Conservation (phyloP, 2,888 invertebrate genomes). For the Fabriciana adippe region DNA sequence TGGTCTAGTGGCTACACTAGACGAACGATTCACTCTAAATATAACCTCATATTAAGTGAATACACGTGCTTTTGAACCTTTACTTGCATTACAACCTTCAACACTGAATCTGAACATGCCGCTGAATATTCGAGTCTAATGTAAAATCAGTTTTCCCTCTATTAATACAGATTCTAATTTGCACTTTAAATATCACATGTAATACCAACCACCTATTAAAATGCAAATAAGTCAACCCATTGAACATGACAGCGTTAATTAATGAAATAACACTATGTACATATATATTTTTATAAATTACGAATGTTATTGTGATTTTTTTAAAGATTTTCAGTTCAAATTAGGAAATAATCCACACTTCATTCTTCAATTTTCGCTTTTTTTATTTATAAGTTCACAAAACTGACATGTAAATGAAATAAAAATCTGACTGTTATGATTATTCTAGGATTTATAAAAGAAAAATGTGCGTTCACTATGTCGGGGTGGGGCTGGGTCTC, state of each 20-base stretch:
- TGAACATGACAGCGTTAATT: slow-evolving; percentile 33
- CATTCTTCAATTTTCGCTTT: no score
- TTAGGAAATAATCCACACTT: no score
- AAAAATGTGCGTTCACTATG: no score
- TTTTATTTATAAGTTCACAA: no score
- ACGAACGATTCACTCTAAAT: no score
- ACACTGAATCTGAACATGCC: slow-evolving; percentile 31
- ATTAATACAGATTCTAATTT: slow-evolving; percentile 43
- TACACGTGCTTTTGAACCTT: slow-evolving; percentile 12
- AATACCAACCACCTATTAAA: slow-evolving; percentile 39
- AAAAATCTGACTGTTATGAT: no score
- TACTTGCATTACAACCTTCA: slow-evolving; percentile 25
- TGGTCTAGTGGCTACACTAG: no score
- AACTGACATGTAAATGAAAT: no score
- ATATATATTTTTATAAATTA: slow-evolving; percentile 1
- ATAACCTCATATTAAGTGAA: no score
- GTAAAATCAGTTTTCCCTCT: slow-evolving; percentile 38
- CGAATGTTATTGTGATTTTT: background rate
- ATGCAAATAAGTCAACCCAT: slow-evolving; percentile 39
- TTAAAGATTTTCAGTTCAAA: background rate
- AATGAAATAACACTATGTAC: slow-evolving; percentile 25
- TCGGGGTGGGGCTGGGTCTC: no score
- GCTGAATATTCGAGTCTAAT: slow-evolving; percentile 33
- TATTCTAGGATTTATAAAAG: no score
- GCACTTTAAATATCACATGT: slow-evolving; percentile 42